Evolutionary conservation across 2,797 vertebrate genomes (phyloP), one percentile per base, ranked within the genome.

Genomic region (Accipiter minullus): DNA sequence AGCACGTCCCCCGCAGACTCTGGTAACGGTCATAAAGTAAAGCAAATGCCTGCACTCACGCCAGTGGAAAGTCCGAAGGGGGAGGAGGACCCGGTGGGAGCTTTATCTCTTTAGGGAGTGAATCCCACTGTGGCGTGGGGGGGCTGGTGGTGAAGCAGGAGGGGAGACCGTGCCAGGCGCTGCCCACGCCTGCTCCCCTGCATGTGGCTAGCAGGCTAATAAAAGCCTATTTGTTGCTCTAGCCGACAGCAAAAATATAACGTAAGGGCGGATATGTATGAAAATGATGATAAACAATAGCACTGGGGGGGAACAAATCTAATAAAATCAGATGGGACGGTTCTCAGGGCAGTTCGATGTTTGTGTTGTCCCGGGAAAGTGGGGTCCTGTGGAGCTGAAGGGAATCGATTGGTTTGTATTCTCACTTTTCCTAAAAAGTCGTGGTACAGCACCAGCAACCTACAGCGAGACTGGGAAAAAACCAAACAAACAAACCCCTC

Each of bases 161-260:
- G 59, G 23, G 31, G 74, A 53, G 31, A 5, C 9, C 4, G 2
- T 9, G 12, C 31, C 0, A 1, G 34, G 58, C 10, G 38, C 75
- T 66, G 81, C 88, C 64, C 42, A 2, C n/a, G 81, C 68, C 68
- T 3, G 5, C 64, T 86, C 29, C 56, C 23, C 58, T 12, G 55
- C 19, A 0, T 23, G 63, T 16, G 59, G 53, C 66, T 92, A 11
- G 4, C 23, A 1, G 25, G 40, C 27, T 26, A 6, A 22, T 18
- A 27, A 53, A 63, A 89, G 40, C 12, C 29, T 45, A 13, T 19
- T 59, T 48, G 50, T 40, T 67, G 27, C 40, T 73, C 27, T 22
- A 26, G 62, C 50, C 73, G 71, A 7, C 50, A 20, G 59, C 25
- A 52, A 26, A 87, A 95, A 63, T 34, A 34, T 2, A 48, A 18